These are phyloP conservation scores for Peromyscus leucopus DNA, from an alignment of 2,113 vertebrate species.

Conservation along the genomic window DNA sequence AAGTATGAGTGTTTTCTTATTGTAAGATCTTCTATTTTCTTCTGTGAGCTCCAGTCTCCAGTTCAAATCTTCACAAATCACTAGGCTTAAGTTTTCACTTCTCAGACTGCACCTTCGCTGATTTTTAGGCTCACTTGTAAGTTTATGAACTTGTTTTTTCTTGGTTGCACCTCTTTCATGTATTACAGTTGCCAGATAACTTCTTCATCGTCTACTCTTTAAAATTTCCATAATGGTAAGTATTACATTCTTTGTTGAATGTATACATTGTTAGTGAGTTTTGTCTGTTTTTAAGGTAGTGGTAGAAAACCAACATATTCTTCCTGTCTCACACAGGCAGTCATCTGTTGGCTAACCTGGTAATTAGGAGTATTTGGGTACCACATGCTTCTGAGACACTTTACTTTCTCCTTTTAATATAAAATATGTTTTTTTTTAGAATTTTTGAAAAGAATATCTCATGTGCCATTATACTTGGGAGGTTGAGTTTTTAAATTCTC, in stretches of 20 bases:
- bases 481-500: neutral
- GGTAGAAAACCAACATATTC: neutral
- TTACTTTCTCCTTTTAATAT: neutral
- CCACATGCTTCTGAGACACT: neutral
- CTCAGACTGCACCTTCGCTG: neutral
- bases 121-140: neutral
- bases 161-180: neutral
- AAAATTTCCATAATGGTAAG: neutral
- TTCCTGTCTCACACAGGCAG: no score
- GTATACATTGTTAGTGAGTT: neutral
- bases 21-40: neutral
- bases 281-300: neutral
- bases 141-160: neutral
- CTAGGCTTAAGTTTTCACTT: neutral
- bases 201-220: neutral
- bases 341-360: neutral
- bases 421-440: neutral
- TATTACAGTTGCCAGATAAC: neutral
- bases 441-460: neutral
- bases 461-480: neutral
- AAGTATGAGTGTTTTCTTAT: neutral
- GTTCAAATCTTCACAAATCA: neutral
- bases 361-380: no score
- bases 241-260: neutral
- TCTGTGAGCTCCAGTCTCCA: neutral